Evolutionary conservation across 2,888 invertebrate genomes (phyloP).

Genomic region (Erynnis tages): DNA sequence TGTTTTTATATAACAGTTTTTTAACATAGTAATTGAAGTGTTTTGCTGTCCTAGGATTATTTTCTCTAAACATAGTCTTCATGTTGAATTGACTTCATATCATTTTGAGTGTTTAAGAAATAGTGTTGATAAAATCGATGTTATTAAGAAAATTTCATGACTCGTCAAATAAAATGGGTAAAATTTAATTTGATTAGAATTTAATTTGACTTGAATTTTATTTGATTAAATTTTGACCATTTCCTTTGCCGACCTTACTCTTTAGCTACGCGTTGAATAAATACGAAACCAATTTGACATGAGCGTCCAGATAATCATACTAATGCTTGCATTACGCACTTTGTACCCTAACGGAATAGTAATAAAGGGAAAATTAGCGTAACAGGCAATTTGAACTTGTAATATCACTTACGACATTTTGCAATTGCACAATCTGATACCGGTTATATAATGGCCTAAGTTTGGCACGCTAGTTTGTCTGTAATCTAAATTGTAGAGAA

Average conservation of each 20-base stretch:
- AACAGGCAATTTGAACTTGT: slow-evolving; percentile 19
- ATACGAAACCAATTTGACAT: slow-evolving; percentile 34
- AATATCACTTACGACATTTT: slow-evolving; percentile 20
- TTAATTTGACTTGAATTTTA: too few relatives aligned
- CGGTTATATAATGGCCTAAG: slow-evolving; percentile 5
- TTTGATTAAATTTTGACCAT: neutral
- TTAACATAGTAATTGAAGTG: too few relatives aligned
- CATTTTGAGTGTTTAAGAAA: too few relatives aligned
- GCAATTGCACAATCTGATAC: slow-evolving; percentile 11
- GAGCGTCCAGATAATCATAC: slow-evolving; percentile 30
- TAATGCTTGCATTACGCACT: slow-evolving; percentile 16
- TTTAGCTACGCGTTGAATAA: slow-evolving; percentile 27
- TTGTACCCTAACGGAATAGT: slow-evolving; percentile 10
- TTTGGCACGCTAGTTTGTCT: slow-evolving; percentile 11
- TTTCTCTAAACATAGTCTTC: too few relatives aligned
- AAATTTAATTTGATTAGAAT: too few relatives aligned
- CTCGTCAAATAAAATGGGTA: too few relatives aligned
- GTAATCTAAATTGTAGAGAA: slow-evolving; percentile 8
- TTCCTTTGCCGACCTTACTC: slow-evolving; percentile 26
- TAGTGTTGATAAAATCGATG: too few relatives aligned
- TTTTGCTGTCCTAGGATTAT: too few relatives aligned
- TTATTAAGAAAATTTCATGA: too few relatives aligned
- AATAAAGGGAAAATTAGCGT: slow-evolving; percentile 15
- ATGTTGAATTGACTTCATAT: too few relatives aligned
- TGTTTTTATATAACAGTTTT: too few relatives aligned